phyloP scores from a whole-genome alignment of 2,888 invertebrate genomes.

The Entomobrya proxima region DNA sequence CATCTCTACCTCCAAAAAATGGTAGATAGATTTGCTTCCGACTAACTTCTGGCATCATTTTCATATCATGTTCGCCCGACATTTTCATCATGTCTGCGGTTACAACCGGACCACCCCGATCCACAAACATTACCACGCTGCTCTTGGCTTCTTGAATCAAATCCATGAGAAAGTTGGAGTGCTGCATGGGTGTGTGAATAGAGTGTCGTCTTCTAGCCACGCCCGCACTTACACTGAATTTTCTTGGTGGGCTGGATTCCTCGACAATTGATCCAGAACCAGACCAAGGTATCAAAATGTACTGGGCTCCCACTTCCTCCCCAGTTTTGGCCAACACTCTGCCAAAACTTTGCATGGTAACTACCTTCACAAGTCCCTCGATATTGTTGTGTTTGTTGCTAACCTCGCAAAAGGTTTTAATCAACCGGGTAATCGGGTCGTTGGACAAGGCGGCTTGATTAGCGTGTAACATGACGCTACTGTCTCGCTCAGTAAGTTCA shows the following conservation, averaged over 20 bases:
- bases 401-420: constrained; percentile 61
- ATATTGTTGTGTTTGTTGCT: constrained; percentile 11
- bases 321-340: constrained; percentile 40
- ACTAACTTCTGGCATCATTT: neutral
- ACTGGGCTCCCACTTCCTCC: constrained; percentile 48
- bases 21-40: constrained; percentile 64
- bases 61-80: neutral
- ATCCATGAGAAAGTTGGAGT: constrained; percentile 63
- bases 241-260: neutral
- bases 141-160: constrained; percentile 8
- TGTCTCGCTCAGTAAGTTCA: constrained; percentile 68
- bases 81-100: neutral
- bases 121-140: constrained; percentile 57
- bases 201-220: constrained; percentile 49
- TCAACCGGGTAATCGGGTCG: constrained; percentile 68
- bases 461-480: constrained; percentile 65
- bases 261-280: constrained; percentile 59
- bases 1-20: constrained; percentile 70
- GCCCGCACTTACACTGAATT: constrained; percentile 18
- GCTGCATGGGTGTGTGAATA: constrained; percentile 51
- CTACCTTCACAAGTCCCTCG: constrained; percentile 59
- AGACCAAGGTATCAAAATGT: constrained; percentile 68
- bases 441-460: constrained; percentile 56
- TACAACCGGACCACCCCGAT: constrained; percentile 53
- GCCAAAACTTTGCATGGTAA: constrained; percentile 60